Conservation (phyloP, 2,113 vertebrate species). For the Martes martes region DNA sequence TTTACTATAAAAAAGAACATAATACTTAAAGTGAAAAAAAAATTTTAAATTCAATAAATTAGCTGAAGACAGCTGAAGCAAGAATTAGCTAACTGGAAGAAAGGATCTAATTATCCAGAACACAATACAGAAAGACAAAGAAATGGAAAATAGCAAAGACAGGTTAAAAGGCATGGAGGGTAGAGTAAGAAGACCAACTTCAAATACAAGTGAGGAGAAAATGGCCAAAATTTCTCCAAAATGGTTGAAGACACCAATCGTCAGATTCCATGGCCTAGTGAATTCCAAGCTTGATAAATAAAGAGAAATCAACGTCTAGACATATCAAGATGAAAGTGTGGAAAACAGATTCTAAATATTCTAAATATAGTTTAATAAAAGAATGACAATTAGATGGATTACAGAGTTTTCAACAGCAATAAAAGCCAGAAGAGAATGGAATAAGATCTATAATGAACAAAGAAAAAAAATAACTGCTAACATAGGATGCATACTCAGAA, state of each 20-base stretch:
- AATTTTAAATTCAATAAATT: background rate
- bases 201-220: constrained; percentile 7
- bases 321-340: background rate
- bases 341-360: background rate
- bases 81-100: background rate
- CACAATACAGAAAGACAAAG: background rate
- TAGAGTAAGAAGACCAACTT: background rate
- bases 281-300: background rate
- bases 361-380: background rate
- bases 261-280: background rate
- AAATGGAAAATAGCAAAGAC: background rate
- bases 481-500: background rate
- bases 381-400: background rate
- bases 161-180: background rate
- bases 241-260: background rate
- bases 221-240: background rate
- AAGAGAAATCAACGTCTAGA: background rate
- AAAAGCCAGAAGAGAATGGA: background rate
- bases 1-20: background rate
- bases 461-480: background rate
- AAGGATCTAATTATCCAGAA: background rate
- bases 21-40: background rate
- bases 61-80: background rate
- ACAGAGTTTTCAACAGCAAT: background rate
- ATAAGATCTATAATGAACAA: background rate